phyloP scores from a whole-genome alignment of 2,888 invertebrate genomes.

The Loripinus fragilis region DNA sequence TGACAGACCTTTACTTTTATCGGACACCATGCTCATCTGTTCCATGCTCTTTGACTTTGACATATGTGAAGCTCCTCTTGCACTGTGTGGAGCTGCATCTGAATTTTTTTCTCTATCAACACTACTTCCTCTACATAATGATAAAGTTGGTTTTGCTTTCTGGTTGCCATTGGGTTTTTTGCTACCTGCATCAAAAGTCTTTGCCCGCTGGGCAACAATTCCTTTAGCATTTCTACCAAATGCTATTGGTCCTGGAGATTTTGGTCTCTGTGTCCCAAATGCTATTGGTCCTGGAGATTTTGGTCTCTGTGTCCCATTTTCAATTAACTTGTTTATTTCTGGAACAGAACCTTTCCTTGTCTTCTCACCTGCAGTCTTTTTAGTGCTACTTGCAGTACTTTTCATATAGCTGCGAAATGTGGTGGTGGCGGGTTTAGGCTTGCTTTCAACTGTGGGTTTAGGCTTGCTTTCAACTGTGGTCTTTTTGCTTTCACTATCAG shows the following conservation, averaged over 20 bases:
- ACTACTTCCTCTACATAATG: constrained; percentile 38
- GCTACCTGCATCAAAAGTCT: constrained; percentile 36
- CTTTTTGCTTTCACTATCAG: not conserved
- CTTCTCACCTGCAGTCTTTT: constrained; percentile 41
- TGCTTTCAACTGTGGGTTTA: constrained; percentile 24
- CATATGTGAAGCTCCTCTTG: constrained; percentile 12
- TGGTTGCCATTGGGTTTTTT: constrained; percentile 25
- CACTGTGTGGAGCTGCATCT: not conserved
- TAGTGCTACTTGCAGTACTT: constrained; percentile 53
- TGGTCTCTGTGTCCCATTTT: constrained; percentile 25
- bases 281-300: constrained; percentile 24
- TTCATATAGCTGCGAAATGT: constrained; percentile 48
- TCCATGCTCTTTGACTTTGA: constrained; percentile 56
- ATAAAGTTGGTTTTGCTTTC: constrained; percentile 29
- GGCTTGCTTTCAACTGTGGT: not conserved
- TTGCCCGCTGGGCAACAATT: constrained; percentile 43
- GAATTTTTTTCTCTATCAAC: constrained; percentile 23
- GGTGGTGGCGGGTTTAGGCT: no score
- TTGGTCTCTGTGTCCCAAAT: constrained; percentile 22
- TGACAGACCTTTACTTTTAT: constrained; percentile 2
- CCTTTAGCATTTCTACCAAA: constrained; percentile 22
- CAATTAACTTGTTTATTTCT: constrained; percentile 38
- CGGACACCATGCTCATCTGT: constrained; percentile 27
- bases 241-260: constrained; percentile 14
- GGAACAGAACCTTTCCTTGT: constrained; percentile 46